Base-by-base conservation (phyloP, 2,888 invertebrate species). In the Sceliomorpha sp. region DNA sequence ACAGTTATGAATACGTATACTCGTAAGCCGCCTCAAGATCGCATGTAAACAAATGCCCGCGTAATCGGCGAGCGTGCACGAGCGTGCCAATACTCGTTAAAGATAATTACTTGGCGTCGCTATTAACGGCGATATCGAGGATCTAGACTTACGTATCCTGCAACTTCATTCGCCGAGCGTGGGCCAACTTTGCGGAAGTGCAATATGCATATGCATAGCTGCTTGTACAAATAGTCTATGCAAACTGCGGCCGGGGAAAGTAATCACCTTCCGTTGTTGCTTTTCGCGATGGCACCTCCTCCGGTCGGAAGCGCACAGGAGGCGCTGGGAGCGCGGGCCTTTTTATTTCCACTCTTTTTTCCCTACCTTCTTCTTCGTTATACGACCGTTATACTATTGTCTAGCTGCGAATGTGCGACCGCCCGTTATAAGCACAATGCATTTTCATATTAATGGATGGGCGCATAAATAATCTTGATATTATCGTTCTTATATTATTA, bases 141-240 rank as follows among this genome's bases (percentile, higher is more conserved):
- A 36, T 50, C 47, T 29, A 47, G 47, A 47, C 59, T 40, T 47
- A 48, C 47, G 42, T 59, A 53, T 53, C 53, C 36, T 27, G 48
- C 47, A 20, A 9, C 50, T 29, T 13, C 47, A 29, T 32, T 40
- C 31, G 29, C 27, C 40, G 20, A 14, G 58, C 10, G n/a, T 29
- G 36, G 31, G 42, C 42, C 42, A 59, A 59, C 26, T 59, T 48
- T 12, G 50, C 62, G 63, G 56, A 59, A 63, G 59, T 51, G 48
- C 51, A 60, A 60, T 68, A 71, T 71, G 71, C 71, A 72, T 72
- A 72, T 68, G 68, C 71, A 68, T 68, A 26, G 68, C 71, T 72
- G 60, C 68, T 72, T 72, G 68, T 64, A 68, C 68, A 62, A 68
- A 68, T 58, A 51, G 51, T 58, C 40, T 32, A 58, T 64, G 60